Base-by-base conservation (phyloP, 2,113 vertebrate species). In the Hemibagrus wyckioides region DNA sequence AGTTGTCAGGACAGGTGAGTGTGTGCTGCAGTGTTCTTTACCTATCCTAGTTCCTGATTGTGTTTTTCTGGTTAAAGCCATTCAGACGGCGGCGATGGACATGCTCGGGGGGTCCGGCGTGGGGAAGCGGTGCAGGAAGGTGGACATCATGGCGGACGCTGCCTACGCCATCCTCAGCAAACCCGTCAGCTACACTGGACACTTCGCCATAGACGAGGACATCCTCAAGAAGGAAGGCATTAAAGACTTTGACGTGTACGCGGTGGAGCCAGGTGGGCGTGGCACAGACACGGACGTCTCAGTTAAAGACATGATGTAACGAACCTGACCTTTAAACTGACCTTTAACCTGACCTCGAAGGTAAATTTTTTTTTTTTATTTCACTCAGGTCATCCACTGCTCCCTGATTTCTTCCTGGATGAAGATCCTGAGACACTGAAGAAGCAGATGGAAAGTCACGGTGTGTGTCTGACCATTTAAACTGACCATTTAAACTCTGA, bases 371-470 rank as follows among this genome's bases (percentile, higher is more conserved):
- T 10, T 28, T 0, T 84, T 21, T 76, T 0, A 36, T 88, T 39
- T 85, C 3, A 15, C 57, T 92, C 94, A 99, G 98, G 97, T 85
- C 95, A 99, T 80, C 94, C 97, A 4, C 92, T 99, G 88, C 91
- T 99, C 67, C 97, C 98, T 57, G 98, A 99, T 92, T 99, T 99
- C 89, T 99, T 99, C 93, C 94, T 99, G 92, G 98, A 99, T 87
- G 95, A 94, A 15, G 92, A 95, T 61, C 89, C 76, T 65, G 95
- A 94, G 17, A 19, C 0, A 0, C 30, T 94, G 84, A 90, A 85
- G 0, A 63, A 92, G 65, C 93, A 95, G 89, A 92, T 95, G 91
- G 93, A 95, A 92, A 61, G 93, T 65, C 87, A 92, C 0, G 97
- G 97, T 99, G 92, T 91, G 93, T 80, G 63, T 54, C 61, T n/a